Evolutionary conservation across 2,113 vertebrate species (phyloP), one percentile per base, ranked within the genome.

Genomic region (Herpetotheres cachinnans): DNA sequence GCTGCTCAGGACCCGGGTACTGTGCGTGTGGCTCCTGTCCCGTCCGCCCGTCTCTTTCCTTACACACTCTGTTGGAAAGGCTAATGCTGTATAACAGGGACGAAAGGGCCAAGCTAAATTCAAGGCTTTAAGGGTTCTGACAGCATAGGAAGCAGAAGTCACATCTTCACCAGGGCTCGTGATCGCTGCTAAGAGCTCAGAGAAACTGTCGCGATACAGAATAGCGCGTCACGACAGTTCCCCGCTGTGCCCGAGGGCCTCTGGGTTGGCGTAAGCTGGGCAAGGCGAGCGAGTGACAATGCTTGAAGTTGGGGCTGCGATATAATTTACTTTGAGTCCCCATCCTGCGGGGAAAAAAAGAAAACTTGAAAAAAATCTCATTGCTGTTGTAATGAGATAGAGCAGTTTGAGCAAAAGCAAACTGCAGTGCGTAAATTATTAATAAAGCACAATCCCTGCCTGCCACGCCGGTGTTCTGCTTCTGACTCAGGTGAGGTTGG

Each of bases 1-100:
- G 96, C 99, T 99, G 50, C 97, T 99, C 26, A 97, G 99, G 97
- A 99, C 99, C 96, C 99, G 99, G 99, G 99, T 99, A 98, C 0
- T 15, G 81, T 58, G 71, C 12, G 10, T 9, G 7, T 0, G 10
- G n/a, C 55, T 66, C 36, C 1, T 2, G 36, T 18, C 54, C 14
- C 26, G 14, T 21, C 36, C 2, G 1, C n/a, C 50, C 3, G 2
- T 18, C 58, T 14, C 50, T 55, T 26, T 20, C 69, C 44, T 54
- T 19, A 46, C 52, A 6, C 40, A 0, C 1, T 2, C 44, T 34
- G 4, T 6, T 30, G 73, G 65, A 44, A 47, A 11, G 26, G 38
- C 24, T 17, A 5, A 36, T 27, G 59, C 76, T 20, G 27, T 9
- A 1, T 1, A 44, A 12, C 8, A 34, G 44, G 27, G 17, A 18